A percentile compares a stretch with the other conserved stretches of the same genome.
Evolutionary conservation across 2,113 vertebrate genomes (phyloP).

Genomic region (Perca schrenkii): DNA sequence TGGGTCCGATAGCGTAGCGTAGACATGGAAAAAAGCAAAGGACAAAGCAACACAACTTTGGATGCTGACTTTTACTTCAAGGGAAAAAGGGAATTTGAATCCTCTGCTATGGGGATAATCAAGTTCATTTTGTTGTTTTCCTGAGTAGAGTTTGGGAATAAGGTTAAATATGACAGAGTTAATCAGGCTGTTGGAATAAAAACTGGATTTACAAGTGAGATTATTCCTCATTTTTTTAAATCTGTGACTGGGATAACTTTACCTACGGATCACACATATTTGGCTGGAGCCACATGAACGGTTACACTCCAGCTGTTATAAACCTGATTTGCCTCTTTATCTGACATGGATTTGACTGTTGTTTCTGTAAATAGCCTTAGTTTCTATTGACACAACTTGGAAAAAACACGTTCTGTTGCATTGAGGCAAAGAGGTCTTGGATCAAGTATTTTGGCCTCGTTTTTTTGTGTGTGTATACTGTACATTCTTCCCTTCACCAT

Average conservation of each 20-base stretch:
- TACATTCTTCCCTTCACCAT: slow-evolving; percentile 72
- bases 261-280: background rate
- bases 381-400: slow-evolving; percentile 69
- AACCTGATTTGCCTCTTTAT: background rate
- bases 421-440: slow-evolving; percentile 30
- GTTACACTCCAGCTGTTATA: background rate
- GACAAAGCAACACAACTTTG: slow-evolving; percentile 21
- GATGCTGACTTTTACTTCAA: background rate
- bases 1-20: background rate
- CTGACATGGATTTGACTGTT: slow-evolving; percentile 34
- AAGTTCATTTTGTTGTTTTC: background rate
- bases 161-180: background rate
- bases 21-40: slow-evolving; percentile 1
- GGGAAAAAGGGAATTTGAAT: slow-evolving; percentile 3
- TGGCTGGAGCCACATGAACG: background rate
- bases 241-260: background rate
- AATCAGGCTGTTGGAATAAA: background rate
- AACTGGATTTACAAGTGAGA: background rate
- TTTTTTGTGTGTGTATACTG: slow-evolving; percentile 22
- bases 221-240: background rate
- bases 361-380: slow-evolving; percentile 57
- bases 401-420: slow-evolving; percentile 59
- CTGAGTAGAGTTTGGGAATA: background rate
- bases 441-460: slow-evolving; percentile 29
- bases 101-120: slow-evolving; percentile 6